phyloP scores from a whole-genome alignment of 2,113 vertebrate genomes.

The Megaleporinus macrocephalus region DNA sequence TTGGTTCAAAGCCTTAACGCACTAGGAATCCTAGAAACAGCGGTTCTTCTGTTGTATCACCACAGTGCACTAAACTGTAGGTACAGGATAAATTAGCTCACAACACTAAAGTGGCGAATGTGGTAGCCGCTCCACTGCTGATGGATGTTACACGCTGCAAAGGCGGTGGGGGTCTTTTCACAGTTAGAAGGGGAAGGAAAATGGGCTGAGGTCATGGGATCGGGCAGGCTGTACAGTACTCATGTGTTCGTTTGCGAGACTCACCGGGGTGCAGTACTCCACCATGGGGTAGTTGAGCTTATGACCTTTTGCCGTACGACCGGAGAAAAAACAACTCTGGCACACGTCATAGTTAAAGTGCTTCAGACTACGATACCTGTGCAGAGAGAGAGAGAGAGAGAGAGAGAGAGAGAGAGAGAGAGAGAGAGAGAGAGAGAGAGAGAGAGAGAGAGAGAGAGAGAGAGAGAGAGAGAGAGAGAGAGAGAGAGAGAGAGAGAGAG shows the following conservation, averaged over 20 bases:
- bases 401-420: not conserved
- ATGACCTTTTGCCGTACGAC: conserved; percentile 96
- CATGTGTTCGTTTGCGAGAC: conserved; percentile 54
- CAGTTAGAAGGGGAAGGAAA: not conserved
- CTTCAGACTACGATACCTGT: conserved; percentile 95
- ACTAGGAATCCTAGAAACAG: too few species aligned
- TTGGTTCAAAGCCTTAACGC: too few species aligned
- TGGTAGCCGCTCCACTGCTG: too few species aligned
- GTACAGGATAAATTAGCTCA: too few species aligned
- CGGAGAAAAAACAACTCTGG: conserved; percentile 98
- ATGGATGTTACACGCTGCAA: too few species aligned
- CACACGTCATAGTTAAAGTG: conserved; percentile 99
- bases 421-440: not conserved
- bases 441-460: not conserved
- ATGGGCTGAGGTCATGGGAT: not conserved
- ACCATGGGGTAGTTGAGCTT: conserved; percentile 99
- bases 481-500: too few species aligned
- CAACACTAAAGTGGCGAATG: too few species aligned
- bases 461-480: too few species aligned
- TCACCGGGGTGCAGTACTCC: conserved; percentile 98
- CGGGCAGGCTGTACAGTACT: not conserved
- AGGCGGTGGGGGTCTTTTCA: not conserved
- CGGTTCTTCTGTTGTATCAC: too few species aligned
- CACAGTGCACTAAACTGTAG: too few species aligned
- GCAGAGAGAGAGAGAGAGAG: conserved; percentile 43